Conservation (phyloP, 2,113 vertebrate species). For the Psittacula cyanocephala region DNA sequence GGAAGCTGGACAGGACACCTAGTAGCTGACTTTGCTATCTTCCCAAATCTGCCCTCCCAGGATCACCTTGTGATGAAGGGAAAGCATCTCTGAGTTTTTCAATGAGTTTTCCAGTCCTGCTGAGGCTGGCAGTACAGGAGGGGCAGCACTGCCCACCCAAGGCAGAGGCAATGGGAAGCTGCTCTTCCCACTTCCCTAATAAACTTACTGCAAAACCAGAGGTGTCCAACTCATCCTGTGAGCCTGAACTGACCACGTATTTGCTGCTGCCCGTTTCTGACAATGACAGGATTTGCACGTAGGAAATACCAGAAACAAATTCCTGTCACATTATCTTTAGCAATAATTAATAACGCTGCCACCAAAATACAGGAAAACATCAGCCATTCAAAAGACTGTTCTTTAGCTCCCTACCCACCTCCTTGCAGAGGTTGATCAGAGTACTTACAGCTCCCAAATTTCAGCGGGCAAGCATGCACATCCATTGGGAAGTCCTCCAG, state of each 20-base stretch:
- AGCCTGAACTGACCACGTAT: background rate
- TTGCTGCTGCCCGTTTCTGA: background rate
- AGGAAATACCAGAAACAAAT: background rate
- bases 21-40: background rate
- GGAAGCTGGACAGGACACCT: background rate
- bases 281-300: background rate
- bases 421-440: background rate
- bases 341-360: background rate
- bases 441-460: slow-evolving; percentile 98
- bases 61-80: background rate
- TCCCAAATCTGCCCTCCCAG: background rate
- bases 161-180: background rate
- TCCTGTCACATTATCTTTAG: background rate
- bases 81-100: background rate
- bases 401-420: background rate
- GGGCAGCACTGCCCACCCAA: background rate
- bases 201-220: background rate
- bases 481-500: slow-evolving; percentile 99
- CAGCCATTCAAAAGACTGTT: background rate
- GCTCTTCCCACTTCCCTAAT: background rate
- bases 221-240: background rate
- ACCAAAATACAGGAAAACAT: background rate
- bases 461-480: slow-evolving; percentile 94
- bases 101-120: background rate
- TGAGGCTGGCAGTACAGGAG: background rate